These are phyloP conservation scores for Onychomys torridus DNA, from an alignment of 2,797 vertebrate genomes.

Conservation along the genomic window DNA sequence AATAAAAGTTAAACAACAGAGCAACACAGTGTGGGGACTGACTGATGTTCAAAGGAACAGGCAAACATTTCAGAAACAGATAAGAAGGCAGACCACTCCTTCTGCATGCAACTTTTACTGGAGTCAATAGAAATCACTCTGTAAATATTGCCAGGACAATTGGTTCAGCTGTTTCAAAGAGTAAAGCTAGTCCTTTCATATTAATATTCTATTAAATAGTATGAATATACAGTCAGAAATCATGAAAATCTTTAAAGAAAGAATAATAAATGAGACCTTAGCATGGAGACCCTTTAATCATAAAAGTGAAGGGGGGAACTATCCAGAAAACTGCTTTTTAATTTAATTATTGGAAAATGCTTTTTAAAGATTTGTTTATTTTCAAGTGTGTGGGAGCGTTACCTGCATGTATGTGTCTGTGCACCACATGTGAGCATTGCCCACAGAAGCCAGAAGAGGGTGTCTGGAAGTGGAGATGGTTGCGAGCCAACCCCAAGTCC, in stretches of 20 bases:
- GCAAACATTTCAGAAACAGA: not conserved
- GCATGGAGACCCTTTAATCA: not conserved
- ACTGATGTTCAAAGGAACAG: not conserved
- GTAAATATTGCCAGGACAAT: not conserved
- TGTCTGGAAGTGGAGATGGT: not conserved
- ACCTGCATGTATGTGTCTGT: not conserved
- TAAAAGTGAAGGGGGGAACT: not conserved
- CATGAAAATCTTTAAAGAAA: not conserved
- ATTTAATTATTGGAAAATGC: not conserved
- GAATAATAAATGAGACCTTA: not conserved
- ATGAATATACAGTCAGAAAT: not conserved
- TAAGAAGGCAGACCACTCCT: not conserved
- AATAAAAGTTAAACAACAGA: not conserved
- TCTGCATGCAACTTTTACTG: not conserved
- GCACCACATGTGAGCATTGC: not conserved
- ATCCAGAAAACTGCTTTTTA: not conserved
- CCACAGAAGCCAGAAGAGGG: not conserved
- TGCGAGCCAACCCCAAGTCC: not conserved
- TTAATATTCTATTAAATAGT: not conserved
- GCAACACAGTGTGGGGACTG: not conserved
- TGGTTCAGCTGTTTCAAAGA: not conserved
- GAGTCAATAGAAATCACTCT: not conserved
- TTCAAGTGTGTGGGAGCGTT: not conserved
- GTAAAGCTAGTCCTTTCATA: not conserved
- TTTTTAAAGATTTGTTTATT: not conserved